These are phyloP conservation scores for Acomys russatus DNA, from an alignment of 2,797 vertebrate species.

Conservation along the genomic window DNA sequence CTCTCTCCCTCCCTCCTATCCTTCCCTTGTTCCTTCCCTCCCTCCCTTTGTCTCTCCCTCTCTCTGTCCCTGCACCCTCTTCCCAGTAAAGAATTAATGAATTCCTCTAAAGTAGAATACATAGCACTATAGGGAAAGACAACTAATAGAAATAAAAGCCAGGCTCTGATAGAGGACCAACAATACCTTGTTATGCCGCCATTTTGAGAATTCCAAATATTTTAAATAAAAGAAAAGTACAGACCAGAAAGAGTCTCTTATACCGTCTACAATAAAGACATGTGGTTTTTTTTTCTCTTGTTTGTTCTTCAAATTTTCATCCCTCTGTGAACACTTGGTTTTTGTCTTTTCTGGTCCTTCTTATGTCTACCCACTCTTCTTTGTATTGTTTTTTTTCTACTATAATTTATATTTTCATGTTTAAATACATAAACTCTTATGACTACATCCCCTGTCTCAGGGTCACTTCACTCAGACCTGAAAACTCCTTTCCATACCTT, in stretches of 20 bases:
- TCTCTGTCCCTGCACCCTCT: background rate
- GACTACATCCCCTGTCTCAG: background rate
- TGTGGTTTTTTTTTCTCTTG: background rate
- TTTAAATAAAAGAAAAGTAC: background rate
- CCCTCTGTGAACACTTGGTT: background rate
- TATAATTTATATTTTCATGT: background rate
- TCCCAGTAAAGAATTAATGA: background rate
- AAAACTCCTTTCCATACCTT: background rate
- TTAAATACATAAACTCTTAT: background rate
- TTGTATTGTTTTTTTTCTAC: background rate
- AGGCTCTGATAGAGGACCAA: background rate
- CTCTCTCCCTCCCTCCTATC: no score
- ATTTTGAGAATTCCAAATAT: constrained; percentile 36
- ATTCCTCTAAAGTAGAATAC: background rate
- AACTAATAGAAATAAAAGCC: background rate
- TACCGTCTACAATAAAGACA: background rate
- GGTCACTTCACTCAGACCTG: background rate
- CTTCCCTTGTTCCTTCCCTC: no score
- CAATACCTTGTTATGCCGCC: background rate
- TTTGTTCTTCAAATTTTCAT: background rate
- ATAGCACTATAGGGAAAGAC: fast-evolving
- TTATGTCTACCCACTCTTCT: background rate
- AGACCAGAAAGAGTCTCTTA: background rate
- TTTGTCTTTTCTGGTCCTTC: constrained; percentile 14
- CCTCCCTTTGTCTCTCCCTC: no score